phyloP scores from a whole-genome alignment of 2,113 vertebrate genomes.

The Serilophus lunatus region DNA sequence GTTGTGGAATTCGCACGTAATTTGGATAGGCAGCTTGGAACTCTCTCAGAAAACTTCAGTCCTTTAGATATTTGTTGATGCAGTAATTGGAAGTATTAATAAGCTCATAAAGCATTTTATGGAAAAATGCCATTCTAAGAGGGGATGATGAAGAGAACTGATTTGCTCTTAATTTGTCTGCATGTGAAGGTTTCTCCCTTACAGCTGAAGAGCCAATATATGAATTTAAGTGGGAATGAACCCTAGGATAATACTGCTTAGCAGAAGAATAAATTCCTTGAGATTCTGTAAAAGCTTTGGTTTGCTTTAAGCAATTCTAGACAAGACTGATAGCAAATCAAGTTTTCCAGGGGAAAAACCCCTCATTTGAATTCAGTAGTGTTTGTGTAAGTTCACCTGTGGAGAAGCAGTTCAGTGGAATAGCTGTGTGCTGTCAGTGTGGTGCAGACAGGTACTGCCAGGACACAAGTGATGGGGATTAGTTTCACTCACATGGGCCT shows the following conservation, averaged over 20 bases:
- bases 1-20: background rate
- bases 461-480: background rate
- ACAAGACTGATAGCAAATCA: background rate
- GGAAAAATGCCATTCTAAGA: background rate
- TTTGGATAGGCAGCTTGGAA: background rate
- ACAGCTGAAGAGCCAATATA: background rate
- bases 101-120: background rate
- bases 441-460: background rate
- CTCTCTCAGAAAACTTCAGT: background rate
- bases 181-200: background rate
- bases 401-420: background rate
- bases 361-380: background rate
- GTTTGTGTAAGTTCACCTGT: background rate
- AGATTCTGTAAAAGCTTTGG: background rate
- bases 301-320: background rate
- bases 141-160: background rate
- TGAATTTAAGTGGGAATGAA: background rate
- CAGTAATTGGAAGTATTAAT: background rate
- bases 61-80: background rate
- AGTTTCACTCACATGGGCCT: fast-evolving
- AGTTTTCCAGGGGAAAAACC: background rate
- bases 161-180: background rate
- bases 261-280: background rate
- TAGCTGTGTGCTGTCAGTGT: background rate
- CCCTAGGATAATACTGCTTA: background rate